Conservation (phyloP, 1,140 invertebrate genomes). For the Ephestia elutella region DNA sequence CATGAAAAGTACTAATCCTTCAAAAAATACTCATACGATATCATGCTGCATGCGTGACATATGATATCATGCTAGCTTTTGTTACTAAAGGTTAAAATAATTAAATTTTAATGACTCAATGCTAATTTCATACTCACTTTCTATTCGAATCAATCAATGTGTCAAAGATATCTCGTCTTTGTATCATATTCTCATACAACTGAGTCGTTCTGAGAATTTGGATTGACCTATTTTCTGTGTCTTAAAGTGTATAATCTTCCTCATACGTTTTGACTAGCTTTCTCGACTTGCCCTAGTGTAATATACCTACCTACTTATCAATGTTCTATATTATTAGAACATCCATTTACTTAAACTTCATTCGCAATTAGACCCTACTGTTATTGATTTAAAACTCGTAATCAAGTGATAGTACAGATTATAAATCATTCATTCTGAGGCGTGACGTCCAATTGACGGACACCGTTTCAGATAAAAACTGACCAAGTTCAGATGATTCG, state of each 20-base stretch:
- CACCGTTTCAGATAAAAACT: constrained; percentile 31
- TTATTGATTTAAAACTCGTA: constrained; percentile 27
- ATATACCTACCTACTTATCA: constrained; percentile 44
- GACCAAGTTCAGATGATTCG: constrained; percentile 34
- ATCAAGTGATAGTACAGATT: constrained; percentile 19
- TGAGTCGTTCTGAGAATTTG: not conserved
- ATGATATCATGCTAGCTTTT: no score
- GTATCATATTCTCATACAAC: not conserved
- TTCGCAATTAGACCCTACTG: constrained; percentile 28
- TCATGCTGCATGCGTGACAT: no score
- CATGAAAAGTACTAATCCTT: no score
- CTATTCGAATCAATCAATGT: not conserved
- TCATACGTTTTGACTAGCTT: constrained; percentile 23
- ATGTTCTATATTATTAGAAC: constrained; percentile 26
- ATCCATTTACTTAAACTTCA: constrained; percentile 23
- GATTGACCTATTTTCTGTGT: not conserved
- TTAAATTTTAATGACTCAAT: not conserved
- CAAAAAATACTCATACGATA: no score
- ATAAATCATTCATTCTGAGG: constrained; percentile 43
- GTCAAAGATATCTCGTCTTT: not conserved
- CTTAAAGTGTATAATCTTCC: not conserved
- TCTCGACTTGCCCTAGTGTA: constrained; percentile 31
- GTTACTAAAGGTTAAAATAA: no score
- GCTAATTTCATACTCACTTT: not conserved
- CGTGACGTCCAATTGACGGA: constrained; percentile 43